phyloP scores from a whole-genome alignment of 2,113 vertebrate species.

The Gorilla gorilla region DNA sequence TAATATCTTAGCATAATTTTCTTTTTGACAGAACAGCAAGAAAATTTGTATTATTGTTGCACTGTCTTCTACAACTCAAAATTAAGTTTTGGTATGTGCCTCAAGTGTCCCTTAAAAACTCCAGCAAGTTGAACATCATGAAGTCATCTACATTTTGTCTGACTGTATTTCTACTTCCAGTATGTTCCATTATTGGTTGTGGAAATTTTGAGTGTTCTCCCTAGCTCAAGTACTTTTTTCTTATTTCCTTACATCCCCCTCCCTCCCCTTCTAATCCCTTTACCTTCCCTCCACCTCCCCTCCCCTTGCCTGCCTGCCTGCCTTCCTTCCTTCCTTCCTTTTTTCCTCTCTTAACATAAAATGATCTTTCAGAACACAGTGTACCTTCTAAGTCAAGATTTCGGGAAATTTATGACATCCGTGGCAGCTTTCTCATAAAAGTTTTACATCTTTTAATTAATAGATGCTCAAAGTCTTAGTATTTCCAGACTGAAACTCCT shows the following conservation, averaged over 20 bases:
- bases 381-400: background rate
- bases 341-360: background rate
- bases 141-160: background rate
- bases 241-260: no score
- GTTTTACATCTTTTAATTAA: background rate
- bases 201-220: background rate
- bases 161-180: background rate
- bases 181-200: background rate
- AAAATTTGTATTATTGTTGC: background rate
- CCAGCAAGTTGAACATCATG: background rate
- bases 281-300: rapidly evolving
- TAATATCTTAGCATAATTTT: background rate
- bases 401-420: background rate
- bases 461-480: background rate
- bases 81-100: background rate
- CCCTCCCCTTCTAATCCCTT: no score
- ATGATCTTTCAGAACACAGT: background rate
- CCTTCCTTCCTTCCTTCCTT: background rate
- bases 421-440: background rate
- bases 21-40: background rate
- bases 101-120: background rate
- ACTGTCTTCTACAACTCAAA: background rate
- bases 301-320: no score
- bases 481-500: background rate
- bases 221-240: background rate